phyloP scores from a whole-genome alignment of 2,113 vertebrate genomes.

The Percina caprodes region DNA sequence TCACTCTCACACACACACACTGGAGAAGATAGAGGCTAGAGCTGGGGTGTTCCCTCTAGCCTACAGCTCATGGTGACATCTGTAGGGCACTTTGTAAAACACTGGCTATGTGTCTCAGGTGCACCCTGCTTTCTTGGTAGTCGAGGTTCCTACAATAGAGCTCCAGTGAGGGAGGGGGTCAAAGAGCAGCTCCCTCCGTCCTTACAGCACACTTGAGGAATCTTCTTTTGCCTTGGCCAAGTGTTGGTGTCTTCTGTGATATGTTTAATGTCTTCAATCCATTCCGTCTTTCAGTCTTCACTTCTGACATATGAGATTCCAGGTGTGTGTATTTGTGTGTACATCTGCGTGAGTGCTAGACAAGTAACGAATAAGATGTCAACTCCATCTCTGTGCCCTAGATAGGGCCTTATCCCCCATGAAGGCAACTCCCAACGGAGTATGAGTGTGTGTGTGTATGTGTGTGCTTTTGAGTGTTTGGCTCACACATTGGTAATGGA shows the following conservation, averaged over 20 bases:
- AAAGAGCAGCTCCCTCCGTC: constrained; percentile 45
- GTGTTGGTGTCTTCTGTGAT: constrained; percentile 43
- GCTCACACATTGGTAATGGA: constrained; percentile 75
- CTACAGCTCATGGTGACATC: constrained; percentile 75
- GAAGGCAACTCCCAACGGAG: constrained; percentile 75
- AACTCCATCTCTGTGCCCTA: constrained; percentile 79
- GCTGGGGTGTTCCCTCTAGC: constrained; percentile 68
- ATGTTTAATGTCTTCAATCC: constrained; percentile 55
- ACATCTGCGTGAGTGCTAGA: constrained; percentile 63
- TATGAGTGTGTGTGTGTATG: constrained; percentile 47
- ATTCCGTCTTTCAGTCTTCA: constrained; percentile 67
- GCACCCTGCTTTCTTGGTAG: constrained; percentile 41
- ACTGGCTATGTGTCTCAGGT: constrained; percentile 43
- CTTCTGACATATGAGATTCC: constrained; percentile 58
- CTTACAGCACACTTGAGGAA: constrained; percentile 44
- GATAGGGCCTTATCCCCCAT: constrained; percentile 78
- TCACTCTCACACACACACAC: constrained; percentile 73
- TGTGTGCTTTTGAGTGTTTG: constrained; percentile 59
- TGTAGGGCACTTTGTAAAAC: constrained; percentile 58
- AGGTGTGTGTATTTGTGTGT: constrained; percentile 57
- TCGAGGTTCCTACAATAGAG: constrained; percentile 9
- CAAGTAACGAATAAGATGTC: constrained; percentile 59
- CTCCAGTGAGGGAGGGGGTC: constrained; percentile 37
- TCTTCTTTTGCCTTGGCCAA: constrained; percentile 47
- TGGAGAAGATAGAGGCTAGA: constrained; percentile 72